Percentiles rank a stretch among this genome's conserved stretches.
phyloP scores from a whole-genome alignment of 2,888 invertebrate genomes.

The Amphipyra tragopoginis region DNA sequence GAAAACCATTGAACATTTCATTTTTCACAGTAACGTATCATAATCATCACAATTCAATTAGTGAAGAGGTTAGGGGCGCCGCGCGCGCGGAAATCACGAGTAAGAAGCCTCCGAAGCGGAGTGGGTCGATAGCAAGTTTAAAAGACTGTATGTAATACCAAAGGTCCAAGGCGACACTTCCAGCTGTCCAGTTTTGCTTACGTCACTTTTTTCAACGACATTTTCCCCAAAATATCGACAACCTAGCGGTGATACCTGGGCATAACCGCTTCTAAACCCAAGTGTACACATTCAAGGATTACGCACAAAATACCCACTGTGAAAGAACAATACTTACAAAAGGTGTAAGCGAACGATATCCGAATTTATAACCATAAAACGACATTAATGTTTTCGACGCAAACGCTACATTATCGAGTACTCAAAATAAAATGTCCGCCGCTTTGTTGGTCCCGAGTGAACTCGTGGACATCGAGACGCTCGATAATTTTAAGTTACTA shows the following conservation, averaged over 20 bases:
- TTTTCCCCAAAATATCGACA: conserved; percentile 83
- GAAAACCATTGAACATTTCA: conserved; percentile 52
- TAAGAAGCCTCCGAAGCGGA: conserved; percentile 84
- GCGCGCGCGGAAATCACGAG: conserved; percentile 87
- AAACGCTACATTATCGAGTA: conserved; percentile 90
- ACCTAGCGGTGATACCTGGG: conserved; percentile 79
- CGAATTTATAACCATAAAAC: conserved; percentile 88
- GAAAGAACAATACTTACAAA: conserved; percentile 84
- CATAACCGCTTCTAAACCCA: conserved; percentile 77
- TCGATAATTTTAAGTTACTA: conserved; percentile 82
- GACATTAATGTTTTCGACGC: conserved; percentile 89
- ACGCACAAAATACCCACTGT: conserved; percentile 68
- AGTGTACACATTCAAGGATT: conserved; percentile 70
- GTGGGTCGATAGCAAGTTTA: conserved; percentile 84
- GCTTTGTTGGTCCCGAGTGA: conserved; percentile 90
- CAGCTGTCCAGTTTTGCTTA: conserved; percentile 81
- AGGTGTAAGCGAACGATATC: conserved; percentile 88
- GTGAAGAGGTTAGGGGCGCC: conserved; percentile 88
- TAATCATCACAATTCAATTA: conserved; percentile 86
- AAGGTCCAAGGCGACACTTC: conserved; percentile 69
- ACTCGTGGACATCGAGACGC: conserved; percentile 90
- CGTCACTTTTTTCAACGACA: conserved; percentile 84
- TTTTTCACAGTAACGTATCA: conserved; percentile 61
- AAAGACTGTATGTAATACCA: conserved; percentile 69
- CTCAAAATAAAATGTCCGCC: conserved; percentile 91